Percentiles rank a stretch among this genome's conserved stretches.
Evolutionary conservation across 2,113 vertebrate species (phyloP).

Genomic region (Myanophis thanlyinensis): DNA sequence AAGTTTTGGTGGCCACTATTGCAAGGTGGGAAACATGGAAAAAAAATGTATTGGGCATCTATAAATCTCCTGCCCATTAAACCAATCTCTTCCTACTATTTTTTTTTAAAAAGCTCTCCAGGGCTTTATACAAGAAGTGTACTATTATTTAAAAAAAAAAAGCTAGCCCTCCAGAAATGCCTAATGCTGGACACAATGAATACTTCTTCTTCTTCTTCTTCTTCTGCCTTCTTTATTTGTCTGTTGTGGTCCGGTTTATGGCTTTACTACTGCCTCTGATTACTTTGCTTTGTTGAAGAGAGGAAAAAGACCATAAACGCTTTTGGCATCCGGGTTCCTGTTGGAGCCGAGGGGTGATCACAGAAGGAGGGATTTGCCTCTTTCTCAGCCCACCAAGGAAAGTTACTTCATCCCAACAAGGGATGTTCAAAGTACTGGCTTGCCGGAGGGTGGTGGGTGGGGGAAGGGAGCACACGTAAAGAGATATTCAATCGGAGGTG

Average conservation of each 20-base stretch:
- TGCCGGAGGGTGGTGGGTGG: neutral
- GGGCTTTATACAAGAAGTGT: conserved; percentile 53
- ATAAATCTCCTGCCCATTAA: conserved; percentile 4
- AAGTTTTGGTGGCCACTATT: conserved; percentile 11
- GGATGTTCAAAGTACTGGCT: neutral
- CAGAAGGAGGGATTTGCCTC: conserved; percentile 43
- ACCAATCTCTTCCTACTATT: conserved; percentile 42
- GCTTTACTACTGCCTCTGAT: conserved; percentile 81
- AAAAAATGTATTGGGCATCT: neutral
- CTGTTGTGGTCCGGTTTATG: conserved; percentile 75
- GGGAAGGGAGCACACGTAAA: neutral
- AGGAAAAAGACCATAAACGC: conserved; percentile 85
- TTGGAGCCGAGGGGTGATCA: conserved; percentile 56
- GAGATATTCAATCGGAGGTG: neutral
- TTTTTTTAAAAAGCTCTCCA: conserved; percentile 43
- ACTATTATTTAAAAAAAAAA: conserved; percentile 29
- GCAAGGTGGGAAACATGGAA: neutral
- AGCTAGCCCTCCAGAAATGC: conserved; percentile 69
- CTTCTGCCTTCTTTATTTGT: conserved; percentile 40
- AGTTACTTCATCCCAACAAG: conserved; percentile 37
- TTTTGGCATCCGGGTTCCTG: conserved; percentile 77
- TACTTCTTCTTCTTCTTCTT: conserved; percentile 48
- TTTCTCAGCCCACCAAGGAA: conserved; percentile 60
- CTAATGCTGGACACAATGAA: conserved; percentile 72
- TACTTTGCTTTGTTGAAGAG: conserved; percentile 81